Conservation (phyloP, 2,888 invertebrate species). For the Drosophila lutescens region DNA sequence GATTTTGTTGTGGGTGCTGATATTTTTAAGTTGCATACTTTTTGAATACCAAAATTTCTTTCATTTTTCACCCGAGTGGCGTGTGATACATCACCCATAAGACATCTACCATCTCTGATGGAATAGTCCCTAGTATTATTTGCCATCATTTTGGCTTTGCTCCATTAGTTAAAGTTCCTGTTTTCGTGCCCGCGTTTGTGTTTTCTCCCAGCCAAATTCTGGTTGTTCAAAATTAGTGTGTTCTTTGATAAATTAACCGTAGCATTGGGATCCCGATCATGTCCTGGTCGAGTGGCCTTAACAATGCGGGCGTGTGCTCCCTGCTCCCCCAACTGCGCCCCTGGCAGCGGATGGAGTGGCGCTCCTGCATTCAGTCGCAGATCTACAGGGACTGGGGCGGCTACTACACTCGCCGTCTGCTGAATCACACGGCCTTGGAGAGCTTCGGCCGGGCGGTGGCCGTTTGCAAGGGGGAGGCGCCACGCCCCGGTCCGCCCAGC, state of each 20-base stretch:
- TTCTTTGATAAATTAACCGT: background rate
- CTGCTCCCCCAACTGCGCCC: constrained; percentile 34
- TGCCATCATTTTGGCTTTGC: constrained; percentile 1
- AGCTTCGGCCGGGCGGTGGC: constrained; percentile 16
- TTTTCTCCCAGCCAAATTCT: background rate
- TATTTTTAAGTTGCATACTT: too few species aligned
- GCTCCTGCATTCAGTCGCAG: constrained; percentile 29
- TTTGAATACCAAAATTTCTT: too few species aligned
- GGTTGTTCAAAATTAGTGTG: background rate
- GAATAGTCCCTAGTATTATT: background rate
- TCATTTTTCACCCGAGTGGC: too few species aligned
- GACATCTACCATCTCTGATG: too few species aligned
- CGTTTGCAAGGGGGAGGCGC: constrained; percentile 12
- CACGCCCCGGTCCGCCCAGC: too few species aligned
- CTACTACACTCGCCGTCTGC: constrained; percentile 32
- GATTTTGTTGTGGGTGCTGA: too few species aligned
- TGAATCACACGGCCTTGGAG: constrained; percentile 31
- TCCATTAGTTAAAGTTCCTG: background rate
- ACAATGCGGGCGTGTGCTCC: background rate
- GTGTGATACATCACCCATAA: too few species aligned
- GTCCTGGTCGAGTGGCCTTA: background rate
- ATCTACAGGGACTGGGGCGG: constrained; percentile 52
- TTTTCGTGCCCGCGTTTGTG: background rate
- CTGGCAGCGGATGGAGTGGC: constrained; percentile 59
- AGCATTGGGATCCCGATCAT: background rate